Evolutionary conservation across 2,113 vertebrate species (phyloP).

Genomic region (Neotragus pygmaeus): DNA sequence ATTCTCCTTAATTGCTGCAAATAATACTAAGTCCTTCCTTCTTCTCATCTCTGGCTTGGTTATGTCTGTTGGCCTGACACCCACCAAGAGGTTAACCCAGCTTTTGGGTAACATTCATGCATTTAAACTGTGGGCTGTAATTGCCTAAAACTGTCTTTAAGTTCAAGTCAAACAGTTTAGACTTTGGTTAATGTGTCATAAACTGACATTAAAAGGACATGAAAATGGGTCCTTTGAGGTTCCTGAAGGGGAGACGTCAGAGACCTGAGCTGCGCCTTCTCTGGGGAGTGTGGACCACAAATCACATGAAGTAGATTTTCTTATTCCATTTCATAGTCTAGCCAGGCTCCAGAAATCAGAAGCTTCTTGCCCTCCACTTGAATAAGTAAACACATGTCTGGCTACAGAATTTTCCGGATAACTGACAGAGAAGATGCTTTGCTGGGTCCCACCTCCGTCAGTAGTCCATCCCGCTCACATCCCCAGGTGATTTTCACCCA

Average conservation of each 20-base stretch:
- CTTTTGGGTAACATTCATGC: not conserved
- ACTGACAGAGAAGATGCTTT: not conserved
- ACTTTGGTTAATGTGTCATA: not conserved
- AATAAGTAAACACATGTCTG: accelerated
- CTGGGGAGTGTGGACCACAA: not conserved
- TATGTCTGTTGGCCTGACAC: not conserved
- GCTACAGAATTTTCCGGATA: accelerated
- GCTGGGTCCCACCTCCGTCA: not conserved
- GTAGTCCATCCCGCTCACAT: accelerated
- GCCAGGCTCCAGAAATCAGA: not conserved
- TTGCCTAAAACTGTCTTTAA: not conserved
- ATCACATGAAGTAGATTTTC: not conserved
- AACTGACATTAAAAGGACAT: not conserved
- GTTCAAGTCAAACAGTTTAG: not conserved
- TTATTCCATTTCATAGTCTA: not conserved
- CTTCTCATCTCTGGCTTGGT: not conserved
- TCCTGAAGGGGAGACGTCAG: not conserved
- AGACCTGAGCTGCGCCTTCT: not conserved
- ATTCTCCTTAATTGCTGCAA: not conserved
- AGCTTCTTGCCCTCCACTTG: not conserved
- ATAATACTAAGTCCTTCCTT: not conserved
- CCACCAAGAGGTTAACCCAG: not conserved
- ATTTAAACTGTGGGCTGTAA: not conserved
- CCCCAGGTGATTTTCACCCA: not conserved
- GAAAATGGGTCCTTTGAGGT: not conserved